Evolutionary conservation across 2,888 invertebrate species (phyloP).

Genomic region (Ichneumoninae sp.): DNA sequence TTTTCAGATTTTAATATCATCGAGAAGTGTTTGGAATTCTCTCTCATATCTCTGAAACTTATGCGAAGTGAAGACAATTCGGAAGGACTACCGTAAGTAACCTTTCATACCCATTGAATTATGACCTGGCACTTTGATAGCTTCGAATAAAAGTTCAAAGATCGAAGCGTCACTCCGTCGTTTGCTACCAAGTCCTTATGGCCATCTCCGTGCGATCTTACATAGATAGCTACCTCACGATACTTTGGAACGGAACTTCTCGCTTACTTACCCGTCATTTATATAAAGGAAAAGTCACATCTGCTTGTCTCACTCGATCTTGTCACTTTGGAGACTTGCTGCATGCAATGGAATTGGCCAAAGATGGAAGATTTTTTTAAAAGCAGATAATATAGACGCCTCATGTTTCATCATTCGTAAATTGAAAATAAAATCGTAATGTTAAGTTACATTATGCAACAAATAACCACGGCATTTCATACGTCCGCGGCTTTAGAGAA

Average conservation of each 20-base stretch:
- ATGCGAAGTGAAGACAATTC: no score
- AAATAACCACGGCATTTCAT: neutral
- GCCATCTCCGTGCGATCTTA: no score
- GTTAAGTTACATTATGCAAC: neutral
- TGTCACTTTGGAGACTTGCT: neutral
- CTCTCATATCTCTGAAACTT: no score
- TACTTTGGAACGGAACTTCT: no score
- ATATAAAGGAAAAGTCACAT: neutral
- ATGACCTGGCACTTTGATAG: neutral
- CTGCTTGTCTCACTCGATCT: neutral
- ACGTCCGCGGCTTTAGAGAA: neutral
- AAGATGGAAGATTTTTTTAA: neutral
- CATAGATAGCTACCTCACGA: neutral
- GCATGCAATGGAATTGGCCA: neutral
- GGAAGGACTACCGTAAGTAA: no score
- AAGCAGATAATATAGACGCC: neutral
- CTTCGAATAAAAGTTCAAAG: conserved; percentile 12
- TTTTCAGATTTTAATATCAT: no score
- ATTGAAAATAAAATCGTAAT: neutral
- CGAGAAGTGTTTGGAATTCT: no score
- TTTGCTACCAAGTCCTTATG: neutral
- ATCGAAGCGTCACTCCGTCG: neutral
- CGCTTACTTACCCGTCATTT: neutral
- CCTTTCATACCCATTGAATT: neutral
- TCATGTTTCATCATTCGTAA: neutral